Base-by-base conservation (phyloP, 2,888 invertebrate species). In the Oxycera nigricornis region DNA sequence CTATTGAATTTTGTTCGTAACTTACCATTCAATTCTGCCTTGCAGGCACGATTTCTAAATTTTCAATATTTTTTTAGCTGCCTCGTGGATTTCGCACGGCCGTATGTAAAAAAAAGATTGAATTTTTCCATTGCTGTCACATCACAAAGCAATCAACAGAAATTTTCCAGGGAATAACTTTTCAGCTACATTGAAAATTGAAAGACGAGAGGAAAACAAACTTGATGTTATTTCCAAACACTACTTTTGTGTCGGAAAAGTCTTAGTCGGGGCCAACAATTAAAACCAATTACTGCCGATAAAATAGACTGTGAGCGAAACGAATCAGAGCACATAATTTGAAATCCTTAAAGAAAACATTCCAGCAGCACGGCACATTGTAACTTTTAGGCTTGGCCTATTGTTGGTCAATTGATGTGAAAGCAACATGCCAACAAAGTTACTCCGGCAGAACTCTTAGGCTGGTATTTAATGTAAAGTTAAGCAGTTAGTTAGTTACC, bases 271-370 rank as follows among this genome's bases (percentile, higher is more conserved):
- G 70, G 52, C 22, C 70, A 70, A 70, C 70, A 70, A 70, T 70
- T 70, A 70, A 70, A 70, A 70, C 55, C 70, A 70, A 70, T 70
- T 70, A 70, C 70, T 28, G 26, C 30, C 20, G 31, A 31, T 70
- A 31, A 70, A 70, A 70, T 70, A 55, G 20, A 31, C 9, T 31
- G 70, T 55, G 31, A 70, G 70, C 55, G 20, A 55, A 70, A 55
- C 55, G 70, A 70, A 70, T 70, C 70, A 70, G 70, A 52, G 70
- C 70, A 22, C 22, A 70, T 52, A 52, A 70, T 50, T 70, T 31
- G 70, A 55, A 70, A 70, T 70, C 70, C 70, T 31, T 35, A 70
- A 70, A 55, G 70, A 55, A 70, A 70, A 70, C 31, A 70, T 70
- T 70, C n/a, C 55, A 22, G 2, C 26, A 70, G 55, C 55, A 50